Conservation (phyloP, 2,888 invertebrate species). For the Trachelus tabidus region DNA sequence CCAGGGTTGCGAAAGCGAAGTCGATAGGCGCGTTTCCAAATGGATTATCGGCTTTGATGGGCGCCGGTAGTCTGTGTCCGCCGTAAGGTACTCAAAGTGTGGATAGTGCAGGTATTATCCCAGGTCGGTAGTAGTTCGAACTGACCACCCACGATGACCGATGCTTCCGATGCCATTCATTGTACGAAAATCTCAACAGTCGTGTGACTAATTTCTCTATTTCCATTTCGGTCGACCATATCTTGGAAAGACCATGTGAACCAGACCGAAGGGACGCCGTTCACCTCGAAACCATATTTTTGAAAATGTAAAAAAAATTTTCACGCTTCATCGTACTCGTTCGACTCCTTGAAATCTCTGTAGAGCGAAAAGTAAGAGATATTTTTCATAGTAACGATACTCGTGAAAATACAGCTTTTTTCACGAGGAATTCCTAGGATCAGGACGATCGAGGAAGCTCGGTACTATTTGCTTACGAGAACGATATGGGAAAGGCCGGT, state of each 20-base stretch:
- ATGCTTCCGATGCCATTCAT: not conserved
- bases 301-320: not conserved
- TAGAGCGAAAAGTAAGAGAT: not conserved
- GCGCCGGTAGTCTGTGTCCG: conserved; percentile 11
- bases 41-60: conserved; percentile 49
- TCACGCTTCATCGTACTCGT: not conserved
- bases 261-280: not conserved
- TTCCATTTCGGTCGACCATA: not conserved
- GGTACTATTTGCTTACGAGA: not conserved
- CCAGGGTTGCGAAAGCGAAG: conserved; percentile 20
- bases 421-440: not conserved
- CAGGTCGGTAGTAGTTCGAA: not conserved
- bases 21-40: not conserved
- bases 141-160: conserved; percentile 5
- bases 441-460: conserved; percentile 13
- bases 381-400: not conserved
- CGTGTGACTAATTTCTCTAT: not conserved
- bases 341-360: not conserved
- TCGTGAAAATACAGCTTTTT: not conserved
- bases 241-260: not conserved
- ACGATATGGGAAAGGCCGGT: conserved; percentile 4
- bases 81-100: not conserved
- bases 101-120: not conserved
- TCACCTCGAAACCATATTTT: not conserved
- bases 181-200: not conserved